A percentile compares a stretch with the other conserved stretches of the same genome.
phyloP scores from a whole-genome alignment of 2,113 vertebrate genomes.

The Hydrochoerus hydrochaeris region DNA sequence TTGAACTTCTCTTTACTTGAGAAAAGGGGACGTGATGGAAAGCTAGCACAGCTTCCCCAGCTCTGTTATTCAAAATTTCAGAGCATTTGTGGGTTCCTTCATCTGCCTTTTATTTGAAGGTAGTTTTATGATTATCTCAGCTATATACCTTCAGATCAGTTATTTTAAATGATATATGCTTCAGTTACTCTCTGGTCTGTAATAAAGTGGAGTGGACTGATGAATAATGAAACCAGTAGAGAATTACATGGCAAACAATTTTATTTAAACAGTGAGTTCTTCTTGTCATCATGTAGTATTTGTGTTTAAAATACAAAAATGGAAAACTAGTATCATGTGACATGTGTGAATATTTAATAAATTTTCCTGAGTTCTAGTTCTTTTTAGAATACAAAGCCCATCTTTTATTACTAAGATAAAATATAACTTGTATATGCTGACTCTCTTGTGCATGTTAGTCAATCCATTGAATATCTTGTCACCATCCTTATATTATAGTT shows the following conservation, averaged over 20 bases:
- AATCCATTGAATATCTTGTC: background rate
- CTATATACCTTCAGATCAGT: background rate
- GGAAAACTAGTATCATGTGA: background rate
- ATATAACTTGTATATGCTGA: background rate
- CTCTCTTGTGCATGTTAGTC: background rate
- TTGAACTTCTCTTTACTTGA: constrained; percentile 18
- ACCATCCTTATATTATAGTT: background rate
- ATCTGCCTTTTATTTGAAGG: constrained; percentile 10
- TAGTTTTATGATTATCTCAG: constrained; percentile 24
- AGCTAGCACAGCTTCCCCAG: background rate
- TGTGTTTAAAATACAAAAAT: constrained; percentile 43
- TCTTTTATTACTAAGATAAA: constrained; percentile 51
- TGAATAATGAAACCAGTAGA: constrained; percentile 21
- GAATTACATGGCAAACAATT: background rate
- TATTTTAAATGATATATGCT: background rate
- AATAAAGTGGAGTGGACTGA: background rate
- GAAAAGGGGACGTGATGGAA: background rate
- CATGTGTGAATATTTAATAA: constrained; percentile 38
- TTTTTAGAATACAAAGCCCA: background rate
- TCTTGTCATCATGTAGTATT: background rate
- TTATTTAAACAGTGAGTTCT: constrained; percentile 31
- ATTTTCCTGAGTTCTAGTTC: background rate
- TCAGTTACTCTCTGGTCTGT: background rate
- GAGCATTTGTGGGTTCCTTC: background rate
- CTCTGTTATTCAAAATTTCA: background rate